These are phyloP conservation scores for Lasaia peninsularis DNA, from an alignment of 1,140 invertebrate species.

Conservation along the genomic window DNA sequence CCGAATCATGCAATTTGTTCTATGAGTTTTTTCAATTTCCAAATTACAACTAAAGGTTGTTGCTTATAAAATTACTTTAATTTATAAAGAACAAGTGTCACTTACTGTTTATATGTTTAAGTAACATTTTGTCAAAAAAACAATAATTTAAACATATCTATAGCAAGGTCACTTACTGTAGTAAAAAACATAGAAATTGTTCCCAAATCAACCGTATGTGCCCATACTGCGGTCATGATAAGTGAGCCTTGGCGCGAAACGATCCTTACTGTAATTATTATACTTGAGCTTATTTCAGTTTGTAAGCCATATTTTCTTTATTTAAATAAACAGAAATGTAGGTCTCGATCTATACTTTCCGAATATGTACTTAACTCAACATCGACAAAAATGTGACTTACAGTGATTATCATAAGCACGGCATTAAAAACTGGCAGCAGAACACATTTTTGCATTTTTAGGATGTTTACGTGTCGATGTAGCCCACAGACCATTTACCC, in stretches of 20 bases:
- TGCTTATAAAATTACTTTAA: neutral
- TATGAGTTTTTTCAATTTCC: neutral
- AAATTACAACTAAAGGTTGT: neutral
- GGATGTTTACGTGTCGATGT: no score
- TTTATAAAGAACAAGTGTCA: neutral
- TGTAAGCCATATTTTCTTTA: neutral
- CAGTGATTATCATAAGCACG: neutral
- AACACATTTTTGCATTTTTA: no score
- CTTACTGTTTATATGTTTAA: neutral
- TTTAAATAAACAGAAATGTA: neutral
- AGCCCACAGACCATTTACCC: no score
- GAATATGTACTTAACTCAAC: neutral
- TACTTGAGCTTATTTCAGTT: no score
- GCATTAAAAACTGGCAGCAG: no score
- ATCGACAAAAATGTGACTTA: neutral
- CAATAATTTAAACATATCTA: slow-evolving; percentile 4
- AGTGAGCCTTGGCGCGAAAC: neutral
- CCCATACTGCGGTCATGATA: neutral
- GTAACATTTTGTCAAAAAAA: neutral
- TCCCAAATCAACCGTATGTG: neutral
- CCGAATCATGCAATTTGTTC: neutral
- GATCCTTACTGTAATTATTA: no score
- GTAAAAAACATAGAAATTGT: neutral
- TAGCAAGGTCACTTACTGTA: neutral
- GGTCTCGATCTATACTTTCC: neutral